Evolutionary conservation across 2,797 vertebrate species (phyloP), one percentile per base, ranked within the genome.

Genomic region (Xenopus petersii): DNA sequence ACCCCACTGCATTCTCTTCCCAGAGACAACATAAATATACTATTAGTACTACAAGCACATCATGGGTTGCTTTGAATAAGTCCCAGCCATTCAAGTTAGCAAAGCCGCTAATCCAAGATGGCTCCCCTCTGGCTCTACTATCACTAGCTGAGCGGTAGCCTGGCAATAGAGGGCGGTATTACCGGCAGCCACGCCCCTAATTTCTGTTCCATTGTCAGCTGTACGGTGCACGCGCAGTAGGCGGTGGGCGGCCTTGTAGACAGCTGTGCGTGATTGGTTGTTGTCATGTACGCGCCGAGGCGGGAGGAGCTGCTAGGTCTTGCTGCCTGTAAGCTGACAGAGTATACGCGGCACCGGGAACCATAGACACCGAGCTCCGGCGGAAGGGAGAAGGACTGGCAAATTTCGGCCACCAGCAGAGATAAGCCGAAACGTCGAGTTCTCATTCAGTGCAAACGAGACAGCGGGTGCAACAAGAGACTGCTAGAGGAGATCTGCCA

Each of bases 301-400:
- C 58, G 74, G 74, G 49, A 67, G 67, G 74, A 65, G 74, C 54
- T 12, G 54, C 24, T 49, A 55, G 51, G 55, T 26, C 30, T 49
- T 1, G 21, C 3, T 9, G 11, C 46, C 13, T 55, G 36, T 36
- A 59, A 17, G 42, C 58, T 62, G 48, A 42, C 36, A 42, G 64
- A 46, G 66, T 55, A 49, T 69, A 65, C 66, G 73, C 59, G 68
- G 51, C 61, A 47, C 49, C 60, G 51, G 42, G 67, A 60, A 17
- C 5, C 15, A 24, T 30, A 42, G 30, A 42, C 42, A 67, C 64
- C 51, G 47, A 55, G 36, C 8, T 42, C 8, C 36, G 36, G 6
- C 4, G 36, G 36, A 42, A 3, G 26, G 36, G 36, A 42, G 1
- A 42, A 42, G 36, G 4, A 42, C 36, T 9, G 36, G 36, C 5